Evolutionary conservation across 2,113 vertebrate species (phyloP).

Genomic region (Varanus salvator): DNA sequence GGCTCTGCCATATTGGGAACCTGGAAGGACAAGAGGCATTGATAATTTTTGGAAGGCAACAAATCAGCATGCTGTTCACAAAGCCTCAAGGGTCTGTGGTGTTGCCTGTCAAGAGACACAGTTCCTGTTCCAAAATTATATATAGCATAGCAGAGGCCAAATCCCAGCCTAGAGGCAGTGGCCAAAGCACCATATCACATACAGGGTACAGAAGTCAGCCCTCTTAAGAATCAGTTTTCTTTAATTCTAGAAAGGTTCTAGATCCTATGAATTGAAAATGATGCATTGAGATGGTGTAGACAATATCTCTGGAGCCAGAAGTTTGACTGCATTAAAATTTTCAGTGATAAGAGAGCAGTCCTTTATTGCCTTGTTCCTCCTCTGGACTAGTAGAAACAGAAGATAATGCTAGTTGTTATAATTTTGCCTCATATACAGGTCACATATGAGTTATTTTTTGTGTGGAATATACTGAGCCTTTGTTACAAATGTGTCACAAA

Average conservation of each 20-base stretch:
- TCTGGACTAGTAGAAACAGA: not conserved
- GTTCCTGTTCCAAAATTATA: not conserved
- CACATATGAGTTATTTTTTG: not conserved
- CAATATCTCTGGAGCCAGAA: not conserved
- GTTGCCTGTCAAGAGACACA: not conserved
- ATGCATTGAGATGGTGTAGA: not conserved
- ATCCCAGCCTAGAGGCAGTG: not conserved
- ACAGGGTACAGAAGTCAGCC: not conserved
- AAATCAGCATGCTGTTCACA: not conserved
- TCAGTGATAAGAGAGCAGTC: not conserved
- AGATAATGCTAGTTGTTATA: not conserved
- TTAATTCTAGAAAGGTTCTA: not conserved
- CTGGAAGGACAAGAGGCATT: not conserved
- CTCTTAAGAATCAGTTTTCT: too few species aligned
- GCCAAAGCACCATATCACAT: not conserved
- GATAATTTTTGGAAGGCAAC: not conserved
- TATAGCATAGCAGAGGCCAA: not conserved
- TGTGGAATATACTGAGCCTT: not conserved
- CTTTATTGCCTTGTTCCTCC: not conserved
- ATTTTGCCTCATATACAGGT: not conserved
- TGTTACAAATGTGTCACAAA: not conserved
- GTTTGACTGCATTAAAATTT: not conserved
- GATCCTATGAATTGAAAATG: not conserved
- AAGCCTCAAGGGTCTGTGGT: not conserved
- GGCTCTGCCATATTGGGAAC: conserved; percentile 36